Evolutionary conservation across 1,140 invertebrate genomes (phyloP), one percentile per base, ranked within the genome.

Genomic region (Anastatus disparis): DNA sequence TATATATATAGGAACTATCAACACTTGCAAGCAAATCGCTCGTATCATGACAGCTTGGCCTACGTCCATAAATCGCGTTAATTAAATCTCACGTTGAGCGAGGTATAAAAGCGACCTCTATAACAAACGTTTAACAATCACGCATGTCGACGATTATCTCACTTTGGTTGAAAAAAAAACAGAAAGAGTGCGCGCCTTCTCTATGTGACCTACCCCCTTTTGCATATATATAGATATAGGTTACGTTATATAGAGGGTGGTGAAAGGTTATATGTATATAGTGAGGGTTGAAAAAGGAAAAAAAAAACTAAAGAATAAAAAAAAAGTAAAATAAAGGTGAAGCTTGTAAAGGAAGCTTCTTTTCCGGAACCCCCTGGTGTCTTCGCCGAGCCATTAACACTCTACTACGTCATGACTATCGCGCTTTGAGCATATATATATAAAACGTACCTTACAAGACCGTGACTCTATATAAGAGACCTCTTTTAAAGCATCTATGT

Each of bases 111-210:
- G n/a, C 64, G 15, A 8, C 61, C 27, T 52, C 46, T 35, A 68
- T 81, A 78, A 79, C 74, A 78, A 81, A 79, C 74, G 77, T 63
- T 73, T 74, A 68, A 48, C 74, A 35, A 62, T 62, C 79, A 81
- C 79, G 79, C 77, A 79, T 71, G 56, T 17, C 63, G 62, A 55
- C 58, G 77, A 76, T 78, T 63, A 70, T 77, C 75, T n/a, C n/a
- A n/a, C n/a, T n/a, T n/a, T n/a, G n/a, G n/a, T n/a, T n/a, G n/a
- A n/a, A n/a, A n/a, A n/a, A n/a, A n/a, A n/a, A n/a, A n/a, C n/a
- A n/a, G n/a, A n/a, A n/a, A n/a, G n/a, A n/a, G n/a, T n/a, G n/a
- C n/a, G n/a, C n/a, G n/a, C n/a, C n/a, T n/a, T n/a, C n/a, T n/a
- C n/a, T n/a, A n/a, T n/a, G n/a, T n/a, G n/a, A 77, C 77, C 75